Conservation (phyloP, 2,113 vertebrate species). For the Cyphomyrus discorhynchus region DNA sequence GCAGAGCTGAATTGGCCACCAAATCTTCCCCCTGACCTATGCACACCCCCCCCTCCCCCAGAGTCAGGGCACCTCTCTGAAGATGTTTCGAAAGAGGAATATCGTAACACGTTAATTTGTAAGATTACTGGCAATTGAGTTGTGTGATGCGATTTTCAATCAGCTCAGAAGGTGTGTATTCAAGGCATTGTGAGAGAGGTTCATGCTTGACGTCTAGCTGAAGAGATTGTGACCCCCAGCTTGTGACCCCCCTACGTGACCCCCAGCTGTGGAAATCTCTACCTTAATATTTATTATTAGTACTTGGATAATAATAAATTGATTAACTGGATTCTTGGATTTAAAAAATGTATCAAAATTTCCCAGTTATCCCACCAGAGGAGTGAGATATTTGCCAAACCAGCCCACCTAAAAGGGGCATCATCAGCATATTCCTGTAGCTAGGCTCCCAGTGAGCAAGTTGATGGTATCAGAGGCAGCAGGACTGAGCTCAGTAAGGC, state of each 20-base stretch:
- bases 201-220: neutral
- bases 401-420: neutral
- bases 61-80: neutral
- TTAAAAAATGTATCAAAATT: neutral
- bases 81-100: neutral
- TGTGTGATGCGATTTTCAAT: neutral
- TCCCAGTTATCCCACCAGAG: neutral
- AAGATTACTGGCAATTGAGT: neutral
- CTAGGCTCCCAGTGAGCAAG: neutral
- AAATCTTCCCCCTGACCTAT: neutral
- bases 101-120: neutral
- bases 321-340: neutral
- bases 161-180: neutral
- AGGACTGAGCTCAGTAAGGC: neutral
- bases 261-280: neutral
- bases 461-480: neutral
- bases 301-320: neutral
- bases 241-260: too few species aligned
- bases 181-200: neutral
- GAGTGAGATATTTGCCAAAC: neutral
- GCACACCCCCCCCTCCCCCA: neutral
- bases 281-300: neutral
- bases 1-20: neutral
- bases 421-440: neutral
- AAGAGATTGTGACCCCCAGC: neutral